Conservation (phyloP, 2,113 vertebrate species). For the Eolophus roseicapilla region DNA sequence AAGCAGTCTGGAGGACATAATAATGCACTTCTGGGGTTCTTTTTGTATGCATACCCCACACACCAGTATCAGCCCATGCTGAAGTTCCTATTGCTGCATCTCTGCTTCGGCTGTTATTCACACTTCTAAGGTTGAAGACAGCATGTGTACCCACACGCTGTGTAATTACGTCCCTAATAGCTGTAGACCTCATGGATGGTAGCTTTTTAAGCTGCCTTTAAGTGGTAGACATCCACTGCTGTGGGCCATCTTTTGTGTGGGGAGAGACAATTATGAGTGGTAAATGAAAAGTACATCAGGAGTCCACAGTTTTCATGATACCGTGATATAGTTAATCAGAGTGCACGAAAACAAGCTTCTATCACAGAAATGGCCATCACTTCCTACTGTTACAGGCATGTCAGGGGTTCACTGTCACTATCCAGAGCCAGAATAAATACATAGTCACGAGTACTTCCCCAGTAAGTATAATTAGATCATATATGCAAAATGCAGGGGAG, state of each 20-base stretch:
- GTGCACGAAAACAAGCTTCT: fast-evolving
- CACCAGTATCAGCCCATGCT: neutral
- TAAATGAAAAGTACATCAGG: neutral
- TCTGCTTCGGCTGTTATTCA: neutral
- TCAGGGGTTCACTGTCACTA: neutral
- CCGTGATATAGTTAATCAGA: neutral
- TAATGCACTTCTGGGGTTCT: neutral
- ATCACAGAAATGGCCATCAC: neutral
- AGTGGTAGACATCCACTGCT: neutral
- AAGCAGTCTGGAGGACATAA: neutral
- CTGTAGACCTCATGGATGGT: neutral
- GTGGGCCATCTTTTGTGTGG: neutral
- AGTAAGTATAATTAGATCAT: neutral
- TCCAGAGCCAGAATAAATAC: neutral
- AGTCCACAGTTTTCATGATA: neutral
- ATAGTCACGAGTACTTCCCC: neutral
- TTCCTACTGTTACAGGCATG: neutral
- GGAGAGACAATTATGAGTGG: neutral
- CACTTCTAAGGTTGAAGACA: neutral
- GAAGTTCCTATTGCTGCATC: neutral
- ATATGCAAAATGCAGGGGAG: neutral
- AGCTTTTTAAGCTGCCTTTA: neutral
- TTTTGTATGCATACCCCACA: neutral
- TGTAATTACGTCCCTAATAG: neutral
- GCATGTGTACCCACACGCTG: neutral